Base-by-base conservation (phyloP, 2,113 vertebrate genomes). In the Pygoscelis adeliae region DNA sequence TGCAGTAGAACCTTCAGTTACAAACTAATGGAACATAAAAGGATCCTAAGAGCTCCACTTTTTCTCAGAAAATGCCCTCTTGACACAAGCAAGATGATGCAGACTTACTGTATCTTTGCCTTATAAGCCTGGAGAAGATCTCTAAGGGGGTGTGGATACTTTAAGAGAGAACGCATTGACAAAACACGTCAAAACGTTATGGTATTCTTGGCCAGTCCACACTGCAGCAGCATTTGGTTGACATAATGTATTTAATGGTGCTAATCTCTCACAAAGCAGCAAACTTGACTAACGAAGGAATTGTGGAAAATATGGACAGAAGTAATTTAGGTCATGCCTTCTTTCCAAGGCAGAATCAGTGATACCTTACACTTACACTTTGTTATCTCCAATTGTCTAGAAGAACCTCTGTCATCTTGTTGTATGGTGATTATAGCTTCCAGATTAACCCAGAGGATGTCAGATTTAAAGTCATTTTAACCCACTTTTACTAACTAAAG, bases 291-390 rank as follows among this genome's bases (percentile, higher is more conserved):
- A 83, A 69, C 0, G 3, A 84, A 77, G 47, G n/a, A 47, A 74
- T 21, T 0, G 0, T 56, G 18, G 36, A 40, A 89, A 74, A 84
- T 40, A 84, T 0, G 5, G 17, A 52, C 36, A 21, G 20, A 42
- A 83, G 49, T 67, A 82, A 90, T 67, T 76, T 58, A 85, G 50
- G 16, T 13, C 15, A n/a, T 30, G 30, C 7, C 32, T 73, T 55
- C 46, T 71, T 89, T 44, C n/a, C 21, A 62, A 76, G 40, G 30
- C 9, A 86, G 36, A 77, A 83, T 72, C 26, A 56, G 26, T 0
- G 5, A 26, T 10, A 61, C 4, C 15, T 59, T n/a, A 77, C 3
- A 50, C 16, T 76, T 82, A 77, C 3, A 50, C 16, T 76, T 82
- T 42, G 14, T 59, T 63, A 83, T 38, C 29, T 63, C 42, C 66